Evolutionary conservation across 2,797 vertebrate species (phyloP).

Genomic region (Kryptopterus vitreolus): DNA sequence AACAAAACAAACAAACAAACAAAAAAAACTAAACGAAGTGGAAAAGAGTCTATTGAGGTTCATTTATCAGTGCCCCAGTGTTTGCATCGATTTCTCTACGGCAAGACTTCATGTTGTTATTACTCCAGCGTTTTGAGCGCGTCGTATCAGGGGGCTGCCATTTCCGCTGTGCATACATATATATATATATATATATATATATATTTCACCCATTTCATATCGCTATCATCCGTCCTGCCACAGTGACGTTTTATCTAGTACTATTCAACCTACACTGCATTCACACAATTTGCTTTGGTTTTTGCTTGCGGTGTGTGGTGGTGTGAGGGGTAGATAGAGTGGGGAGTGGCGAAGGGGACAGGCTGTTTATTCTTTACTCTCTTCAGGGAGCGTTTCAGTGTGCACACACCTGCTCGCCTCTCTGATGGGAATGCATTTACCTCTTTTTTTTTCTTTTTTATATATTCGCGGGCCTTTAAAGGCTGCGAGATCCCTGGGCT

Average conservation of each 20-base stretch:
- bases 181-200: conserved; percentile 32
- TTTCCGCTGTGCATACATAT: conserved; percentile 42
- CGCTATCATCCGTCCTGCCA: conserved; percentile 46
- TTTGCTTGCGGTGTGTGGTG: conserved; percentile 13
- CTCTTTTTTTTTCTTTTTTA: conserved; percentile 54
- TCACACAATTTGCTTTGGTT: conserved; percentile 46
- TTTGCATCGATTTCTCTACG: conserved; percentile 46
- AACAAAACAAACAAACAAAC: too few species aligned
- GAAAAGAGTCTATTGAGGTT: conserved; percentile 37
- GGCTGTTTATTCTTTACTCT: conserved; percentile 53
- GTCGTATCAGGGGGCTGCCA: conserved; percentile 38
- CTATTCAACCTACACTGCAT: conserved; percentile 25
- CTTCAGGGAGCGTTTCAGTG: conserved; percentile 54
- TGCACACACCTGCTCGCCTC: conserved; percentile 51
- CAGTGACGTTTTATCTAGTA: conserved; percentile 36
- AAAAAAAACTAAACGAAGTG: too few species aligned
- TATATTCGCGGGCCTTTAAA: conserved; percentile 44
- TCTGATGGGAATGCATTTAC: conserved; percentile 52
- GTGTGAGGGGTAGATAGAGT: background rate
- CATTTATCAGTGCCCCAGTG: conserved; percentile 50
- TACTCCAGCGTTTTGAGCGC: conserved; percentile 26
- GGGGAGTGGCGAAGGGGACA: background rate
- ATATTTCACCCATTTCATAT: conserved; percentile 35
- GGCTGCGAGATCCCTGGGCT: conserved; percentile 43
- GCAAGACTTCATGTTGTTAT: conserved; percentile 44